Percentiles rank a stretch among this genome's conserved stretches.
Evolutionary conservation across 2,113 vertebrate species (phyloP).

Genomic region (Megalops atlanticus): DNA sequence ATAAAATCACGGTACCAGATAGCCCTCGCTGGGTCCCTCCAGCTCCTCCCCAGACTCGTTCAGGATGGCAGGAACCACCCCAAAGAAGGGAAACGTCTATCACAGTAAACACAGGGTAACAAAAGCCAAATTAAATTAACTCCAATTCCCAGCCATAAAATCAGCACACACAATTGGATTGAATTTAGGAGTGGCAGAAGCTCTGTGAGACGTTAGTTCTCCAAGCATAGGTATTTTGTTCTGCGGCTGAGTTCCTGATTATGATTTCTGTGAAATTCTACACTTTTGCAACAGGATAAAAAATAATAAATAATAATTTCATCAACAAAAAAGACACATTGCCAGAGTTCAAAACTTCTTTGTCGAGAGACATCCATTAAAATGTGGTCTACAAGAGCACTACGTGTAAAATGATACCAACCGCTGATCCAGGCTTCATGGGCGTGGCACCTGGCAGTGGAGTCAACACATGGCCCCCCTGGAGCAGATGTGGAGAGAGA

Average conservation of each 20-base stretch:
- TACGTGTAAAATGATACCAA: constrained; percentile 66
- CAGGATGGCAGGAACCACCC: constrained; percentile 90
- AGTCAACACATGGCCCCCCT: constrained; percentile 96
- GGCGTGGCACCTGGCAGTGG: constrained; percentile 89
- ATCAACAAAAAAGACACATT: background rate
- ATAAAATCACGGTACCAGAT: constrained; percentile 77
- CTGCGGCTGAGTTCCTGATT: background rate
- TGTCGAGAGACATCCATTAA: background rate
- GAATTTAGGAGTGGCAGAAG: background rate
- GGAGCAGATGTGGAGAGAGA: constrained; percentile 39
- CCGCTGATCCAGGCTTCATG: constrained; percentile 94
- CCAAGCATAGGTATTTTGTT: background rate
- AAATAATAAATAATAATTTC: too few species aligned
- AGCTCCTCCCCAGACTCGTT: constrained; percentile 92
- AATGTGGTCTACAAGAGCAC: background rate
- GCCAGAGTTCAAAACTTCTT: background rate
- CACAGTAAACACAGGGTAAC: too few species aligned
- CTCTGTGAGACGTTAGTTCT: too few species aligned
- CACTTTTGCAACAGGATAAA: background rate
- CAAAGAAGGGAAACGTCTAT: constrained; percentile 95
- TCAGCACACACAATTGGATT: background rate
- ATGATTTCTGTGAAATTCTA: background rate
- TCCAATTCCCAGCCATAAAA: background rate
- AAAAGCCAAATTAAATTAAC: background rate
- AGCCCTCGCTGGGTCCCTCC: constrained; percentile 92